phyloP scores from a whole-genome alignment of 2,888 invertebrate species.

The Gordius sp. region DNA sequence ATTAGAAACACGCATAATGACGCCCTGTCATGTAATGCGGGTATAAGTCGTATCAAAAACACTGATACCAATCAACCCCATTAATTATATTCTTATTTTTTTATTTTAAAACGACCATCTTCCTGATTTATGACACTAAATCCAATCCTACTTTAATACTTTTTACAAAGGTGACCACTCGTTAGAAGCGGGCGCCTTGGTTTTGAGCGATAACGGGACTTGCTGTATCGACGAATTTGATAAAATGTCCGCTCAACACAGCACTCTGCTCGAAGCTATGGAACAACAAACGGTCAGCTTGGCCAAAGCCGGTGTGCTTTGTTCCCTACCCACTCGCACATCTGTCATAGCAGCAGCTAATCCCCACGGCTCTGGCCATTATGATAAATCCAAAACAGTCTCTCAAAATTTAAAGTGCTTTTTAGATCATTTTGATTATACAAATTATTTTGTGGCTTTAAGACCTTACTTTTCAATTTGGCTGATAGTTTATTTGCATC shows the following conservation, averaged over 20 bases:
- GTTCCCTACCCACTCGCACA: constrained; percentile 44
- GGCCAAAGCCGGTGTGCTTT: constrained; percentile 36
- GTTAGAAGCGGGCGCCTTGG: constrained; percentile 44
- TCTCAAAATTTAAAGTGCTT: constrained; percentile 58
- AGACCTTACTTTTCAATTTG: too few relatives aligned
- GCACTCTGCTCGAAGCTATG: constrained; percentile 64
- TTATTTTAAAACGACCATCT: too few relatives aligned
- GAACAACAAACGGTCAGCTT: constrained; percentile 69
- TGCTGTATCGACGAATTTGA: constrained; percentile 89
- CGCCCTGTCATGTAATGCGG: too few relatives aligned
- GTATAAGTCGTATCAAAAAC: too few relatives aligned
- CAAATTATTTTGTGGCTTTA: too few relatives aligned
- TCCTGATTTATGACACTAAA: too few relatives aligned
- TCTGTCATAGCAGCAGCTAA: constrained; percentile 74
- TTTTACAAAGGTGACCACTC: constrained; percentile 46
- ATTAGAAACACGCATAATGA: too few relatives aligned
- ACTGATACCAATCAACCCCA: too few relatives aligned
- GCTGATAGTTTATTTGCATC: too few relatives aligned
- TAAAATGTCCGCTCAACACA: constrained; percentile 51
- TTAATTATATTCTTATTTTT: too few relatives aligned
- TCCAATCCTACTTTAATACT: too few relatives aligned
- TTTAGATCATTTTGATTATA: too few relatives aligned
- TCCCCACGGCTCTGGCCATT: constrained; percentile 54
- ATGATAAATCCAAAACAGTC: constrained; percentile 57
- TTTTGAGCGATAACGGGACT: constrained; percentile 39